Evolutionary conservation across 2,113 vertebrate genomes (phyloP), one percentile per base, ranked within the genome.

Genomic region (Columba janthina): DNA sequence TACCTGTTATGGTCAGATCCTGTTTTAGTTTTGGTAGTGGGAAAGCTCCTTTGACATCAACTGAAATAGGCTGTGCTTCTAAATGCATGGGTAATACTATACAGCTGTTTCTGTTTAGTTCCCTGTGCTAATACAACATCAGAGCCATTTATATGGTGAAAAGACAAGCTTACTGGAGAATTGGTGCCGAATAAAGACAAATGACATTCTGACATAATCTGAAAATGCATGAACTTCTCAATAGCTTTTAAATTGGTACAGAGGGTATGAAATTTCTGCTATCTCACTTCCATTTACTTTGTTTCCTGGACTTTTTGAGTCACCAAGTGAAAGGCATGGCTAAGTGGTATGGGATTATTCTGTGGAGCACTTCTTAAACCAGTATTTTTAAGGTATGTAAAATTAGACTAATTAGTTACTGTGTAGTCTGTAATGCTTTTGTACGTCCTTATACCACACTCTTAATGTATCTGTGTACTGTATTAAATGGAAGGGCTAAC

Each of bases 191-290:
- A 83, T 21, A 88, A 93, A 92, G 93, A 96, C 50, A 89, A 94
- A 94, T 83, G 62, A 70, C 18, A 73, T 50, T 28, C 36, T 4
- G 5, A 70, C 70, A 56, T 65, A 60, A 93, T 85, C 89, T 93
- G 74, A 96, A 96, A 95, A 96, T 46, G 21, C 46, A 82, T 91
- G 32, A 79, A 93, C 31, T 78, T 65, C 50, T 91, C 78, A 75
- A 73, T 60, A 82, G 71, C 36, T 85, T 94, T 89, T 89, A 87
- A 76, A 95, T 62, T 85, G 58, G 17, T 73, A 82, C 29, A 44
- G 58, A 94, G 53, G 58, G 18, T 36, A 61, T 58, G 66, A 81
- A 87, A 74, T 34, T 64, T 73, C 77, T 93, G 58, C 70, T 91
- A 75, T 79, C 46, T 94, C 74, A 62, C 17, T 82, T 85, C 36